Percentiles rank a stretch among this genome's conserved stretches.
Conservation (phyloP, 2,888 invertebrate genomes). For the Pegoplata infirma region DNA sequence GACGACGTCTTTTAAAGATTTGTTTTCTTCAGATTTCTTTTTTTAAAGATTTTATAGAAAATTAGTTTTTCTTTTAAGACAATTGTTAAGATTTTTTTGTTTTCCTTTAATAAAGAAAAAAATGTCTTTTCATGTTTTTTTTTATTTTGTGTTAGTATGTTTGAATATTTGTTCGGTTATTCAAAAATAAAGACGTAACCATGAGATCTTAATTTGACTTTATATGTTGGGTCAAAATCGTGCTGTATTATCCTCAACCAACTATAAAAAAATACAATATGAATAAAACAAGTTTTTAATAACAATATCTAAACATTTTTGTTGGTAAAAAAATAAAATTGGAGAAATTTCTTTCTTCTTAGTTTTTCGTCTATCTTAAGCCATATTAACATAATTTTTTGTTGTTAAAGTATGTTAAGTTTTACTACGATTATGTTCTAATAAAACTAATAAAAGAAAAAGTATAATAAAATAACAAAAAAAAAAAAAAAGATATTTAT, state of each 20-base stretch:
- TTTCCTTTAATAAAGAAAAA: neutral
- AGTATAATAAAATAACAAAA: neutral
- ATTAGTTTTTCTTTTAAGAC: neutral
- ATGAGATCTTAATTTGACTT: conserved; percentile 55
- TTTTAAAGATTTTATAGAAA: neutral
- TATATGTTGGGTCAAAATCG: conserved; percentile 60
- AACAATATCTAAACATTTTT: neutral
- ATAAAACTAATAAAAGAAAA: neutral
- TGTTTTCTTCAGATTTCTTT: no score
- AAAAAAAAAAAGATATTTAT: conserved; percentile 1
- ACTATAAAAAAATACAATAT: neutral
- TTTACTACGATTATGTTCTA: conserved; percentile 25
- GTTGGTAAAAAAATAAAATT: neutral
- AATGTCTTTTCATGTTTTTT: neutral
- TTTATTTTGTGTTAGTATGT: neutral
- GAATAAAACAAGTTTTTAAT: conserved; percentile 18
- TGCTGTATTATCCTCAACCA: conserved; percentile 42
- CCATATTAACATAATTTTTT: conserved; percentile 42
- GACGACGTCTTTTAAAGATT: no score
- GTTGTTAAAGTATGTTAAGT: conserved; percentile 22
- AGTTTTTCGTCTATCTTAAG: neutral
- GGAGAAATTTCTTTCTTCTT: conserved; percentile 5
- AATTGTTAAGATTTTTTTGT: neutral
- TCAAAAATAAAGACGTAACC: conserved; percentile 22
- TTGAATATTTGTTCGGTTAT: neutral